A percentile compares a stretch with the other conserved stretches of the same genome.
Evolutionary conservation across 2,113 vertebrate genomes (phyloP).

Genomic region (Atlantisia rogersi): DNA sequence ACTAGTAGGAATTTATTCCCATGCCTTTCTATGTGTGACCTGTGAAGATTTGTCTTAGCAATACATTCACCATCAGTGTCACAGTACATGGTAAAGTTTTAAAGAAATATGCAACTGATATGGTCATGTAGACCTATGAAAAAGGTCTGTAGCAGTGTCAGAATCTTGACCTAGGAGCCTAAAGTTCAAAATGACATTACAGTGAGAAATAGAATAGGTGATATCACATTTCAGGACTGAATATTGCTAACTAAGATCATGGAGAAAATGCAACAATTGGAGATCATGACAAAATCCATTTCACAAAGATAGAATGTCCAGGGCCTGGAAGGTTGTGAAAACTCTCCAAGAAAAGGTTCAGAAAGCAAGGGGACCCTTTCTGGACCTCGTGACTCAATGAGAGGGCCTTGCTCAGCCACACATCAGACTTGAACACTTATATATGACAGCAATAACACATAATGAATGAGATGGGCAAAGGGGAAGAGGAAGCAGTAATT

Average conservation of each 20-base stretch:
- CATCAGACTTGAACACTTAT: too few species aligned
- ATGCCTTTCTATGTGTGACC: not conserved
- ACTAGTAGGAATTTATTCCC: not conserved
- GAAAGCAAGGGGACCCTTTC: too few species aligned
- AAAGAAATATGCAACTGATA: accelerated
- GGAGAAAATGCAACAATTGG: not conserved
- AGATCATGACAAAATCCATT: not conserved
- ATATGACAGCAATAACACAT: not conserved
- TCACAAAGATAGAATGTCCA: not conserved
- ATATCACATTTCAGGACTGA: not conserved
- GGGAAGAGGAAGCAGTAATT: not conserved
- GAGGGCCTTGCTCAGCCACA: too few species aligned
- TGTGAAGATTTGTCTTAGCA: not conserved
- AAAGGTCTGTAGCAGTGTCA: not conserved
- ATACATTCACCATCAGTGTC: not conserved
- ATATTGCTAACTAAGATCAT: not conserved
- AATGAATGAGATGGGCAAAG: not conserved
- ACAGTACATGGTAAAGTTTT: not conserved
- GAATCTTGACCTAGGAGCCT: not conserved
- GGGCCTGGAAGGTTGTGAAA: not conserved
- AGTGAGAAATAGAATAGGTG: not conserved
- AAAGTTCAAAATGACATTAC: not conserved
- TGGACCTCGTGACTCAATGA: too few species aligned
- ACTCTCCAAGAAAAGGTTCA: too few species aligned
- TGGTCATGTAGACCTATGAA: not conserved